Evolutionary conservation across 2,113 vertebrate genomes (phyloP), one percentile per base, ranked within the genome.

Genomic region (Colius striatus): DNA sequence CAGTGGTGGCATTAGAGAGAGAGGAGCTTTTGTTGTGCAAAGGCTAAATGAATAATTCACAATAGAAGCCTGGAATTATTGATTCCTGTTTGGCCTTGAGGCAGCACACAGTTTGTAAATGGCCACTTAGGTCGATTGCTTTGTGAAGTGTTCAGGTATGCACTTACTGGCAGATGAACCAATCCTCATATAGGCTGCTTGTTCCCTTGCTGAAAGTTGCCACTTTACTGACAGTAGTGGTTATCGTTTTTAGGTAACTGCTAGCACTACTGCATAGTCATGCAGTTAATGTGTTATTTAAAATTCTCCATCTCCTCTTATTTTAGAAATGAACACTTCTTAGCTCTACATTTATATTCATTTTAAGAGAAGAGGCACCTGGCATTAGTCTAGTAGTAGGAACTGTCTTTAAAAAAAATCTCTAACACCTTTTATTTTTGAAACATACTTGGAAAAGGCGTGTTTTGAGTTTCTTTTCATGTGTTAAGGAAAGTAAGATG

Each of bases 41-140:
- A 45, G 90, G 11, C 23, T 2, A 1, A 82, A 71, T 95, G 29
- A 92, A 96, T 96, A 93, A 95, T 95, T 93, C 65, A 90, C 72
- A 71, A 2, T 1, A 94, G 79, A 53, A 95, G 65, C 48, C n/a
- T 71, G 48, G 63, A 36, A 32, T 80, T 95, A 88, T 65, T 75
- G 95, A 95, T 96, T 95, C 26, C 51, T 62, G 15, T 29, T 14
- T 0, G 0, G 87, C 82, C 60, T 92, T 80, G 48, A 86, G 41
- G 77, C 60, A 78, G 65, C 23, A 20, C 36, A 43, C 0, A 1
- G 32, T 23, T 80, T 90, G 51, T 43, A 86, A 84, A 93, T 91
- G 68, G 72, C 38, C 41, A 36, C 87, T 81, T 84, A 55, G 75
- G 74, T 86, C 3, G 3, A 78, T 67, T 57, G 53, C 72, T 81